Conservation (phyloP, 2,113 vertebrate species). For the Ariopsis seemanni region DNA sequence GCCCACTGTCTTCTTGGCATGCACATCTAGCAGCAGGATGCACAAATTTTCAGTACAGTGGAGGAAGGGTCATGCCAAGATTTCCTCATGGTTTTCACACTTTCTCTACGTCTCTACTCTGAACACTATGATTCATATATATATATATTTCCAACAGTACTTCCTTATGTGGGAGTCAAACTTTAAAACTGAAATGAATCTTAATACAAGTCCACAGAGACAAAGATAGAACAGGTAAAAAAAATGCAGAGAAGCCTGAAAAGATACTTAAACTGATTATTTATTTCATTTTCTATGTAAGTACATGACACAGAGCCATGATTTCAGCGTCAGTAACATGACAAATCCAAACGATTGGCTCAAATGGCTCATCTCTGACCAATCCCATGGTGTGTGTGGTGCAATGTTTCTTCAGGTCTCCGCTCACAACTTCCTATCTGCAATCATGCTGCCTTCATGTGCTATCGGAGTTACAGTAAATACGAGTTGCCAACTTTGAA, state of each 20-base stretch:
- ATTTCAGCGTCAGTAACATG: neutral
- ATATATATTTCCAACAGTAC: conserved; percentile 40
- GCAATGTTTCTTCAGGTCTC: neutral
- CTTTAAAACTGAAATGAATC: conserved; percentile 38
- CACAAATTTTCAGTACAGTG: conserved; percentile 46
- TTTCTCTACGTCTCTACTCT: conserved; percentile 33
- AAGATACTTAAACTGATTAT: neutral
- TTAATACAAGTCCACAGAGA: conserved; percentile 38
- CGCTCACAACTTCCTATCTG: neutral
- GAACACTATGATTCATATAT: conserved; percentile 52
- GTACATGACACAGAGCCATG: neutral
- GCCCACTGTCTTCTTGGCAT: conserved; percentile 39
- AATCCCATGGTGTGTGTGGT: neutral
- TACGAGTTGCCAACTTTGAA: too few species aligned
- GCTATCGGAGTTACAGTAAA: too few species aligned
- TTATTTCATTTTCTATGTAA: neutral
- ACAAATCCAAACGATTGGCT: neutral
- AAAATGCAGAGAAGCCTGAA: conserved; percentile 13
- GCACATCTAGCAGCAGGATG: conserved; percentile 45
- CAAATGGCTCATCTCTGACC: too few species aligned
- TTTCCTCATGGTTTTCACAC: conserved; percentile 49
- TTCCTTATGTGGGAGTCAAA: conserved; percentile 50
- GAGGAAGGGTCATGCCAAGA: conserved; percentile 48
- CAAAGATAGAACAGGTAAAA: conserved; percentile 15
- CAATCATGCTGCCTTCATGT: neutral